phyloP scores from a whole-genome alignment of 2,797 vertebrate genomes.

The Phoeniculus purpureus region DNA sequence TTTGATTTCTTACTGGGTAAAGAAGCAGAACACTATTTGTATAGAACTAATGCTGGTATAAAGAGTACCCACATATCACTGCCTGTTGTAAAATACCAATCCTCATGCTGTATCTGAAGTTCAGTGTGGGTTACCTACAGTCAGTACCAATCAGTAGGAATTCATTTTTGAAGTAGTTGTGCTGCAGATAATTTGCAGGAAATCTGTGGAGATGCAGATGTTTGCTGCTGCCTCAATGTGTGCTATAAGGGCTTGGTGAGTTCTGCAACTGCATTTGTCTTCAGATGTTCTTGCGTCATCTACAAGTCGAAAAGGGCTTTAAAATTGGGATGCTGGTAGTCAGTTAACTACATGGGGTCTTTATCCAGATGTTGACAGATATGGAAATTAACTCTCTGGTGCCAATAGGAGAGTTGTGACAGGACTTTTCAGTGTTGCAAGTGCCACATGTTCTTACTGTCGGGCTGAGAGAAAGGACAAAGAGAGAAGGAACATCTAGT shows the following conservation, averaged over 20 bases:
- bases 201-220: not conserved
- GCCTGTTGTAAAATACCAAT: not conserved
- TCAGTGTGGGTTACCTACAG: not conserved
- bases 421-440: not conserved
- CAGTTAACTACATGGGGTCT: not conserved
- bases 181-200: not conserved
- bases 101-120: not conserved
- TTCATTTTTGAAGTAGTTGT: not conserved
- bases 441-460: not conserved
- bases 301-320: not conserved
- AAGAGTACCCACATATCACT: not conserved
- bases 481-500: not conserved
- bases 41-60: not conserved
- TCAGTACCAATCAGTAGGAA: not conserved
- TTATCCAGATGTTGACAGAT: not conserved
- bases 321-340: not conserved
- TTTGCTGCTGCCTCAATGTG: fast-evolving
- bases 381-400: not conserved
- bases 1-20: not conserved
- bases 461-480: not conserved
- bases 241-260: not conserved
- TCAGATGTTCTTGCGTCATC: not conserved
- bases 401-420: not conserved
- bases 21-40: not conserved
- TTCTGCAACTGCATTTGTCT: not conserved